Base-by-base conservation (phyloP, 2,888 invertebrate genomes). In the Drosophila bunnanda region DNA sequence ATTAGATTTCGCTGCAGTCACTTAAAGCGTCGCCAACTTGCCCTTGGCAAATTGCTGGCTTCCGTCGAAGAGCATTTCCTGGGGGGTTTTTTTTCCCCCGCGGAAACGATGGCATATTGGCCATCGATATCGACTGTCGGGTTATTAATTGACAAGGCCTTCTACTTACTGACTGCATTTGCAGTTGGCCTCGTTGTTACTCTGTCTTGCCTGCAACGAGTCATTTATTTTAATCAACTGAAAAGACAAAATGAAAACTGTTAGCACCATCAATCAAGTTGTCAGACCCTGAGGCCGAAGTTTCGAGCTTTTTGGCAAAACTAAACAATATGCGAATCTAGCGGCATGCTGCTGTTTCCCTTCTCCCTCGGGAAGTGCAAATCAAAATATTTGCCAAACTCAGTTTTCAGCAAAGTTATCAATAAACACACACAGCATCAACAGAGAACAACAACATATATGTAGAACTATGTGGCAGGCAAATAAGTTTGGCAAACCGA, bases 91-190 rank as follows among this genome's bases (percentile, higher is more conserved):
- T n/a, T 20, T 56, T 71, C 54, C 46, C 43, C 12, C 39, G 41
- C 64, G 71, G 71, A 76, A 66, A 54, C 66, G 53, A 54, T 64
- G 73, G 57, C 66, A 64, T 76, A 76, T 72, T 60, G 62, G 62
- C 60, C 62, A 61, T 58, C 58, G 78, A 67, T 77, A 57, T 36
- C 36, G 15, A 5, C 15, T 46, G 57, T 64, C 22, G 43, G 46
- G 34, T 43, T 74, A 74, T 69, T 78, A 76, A 78, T 78, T 69
- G 72, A 72, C 54, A 65, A 15, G 38, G 22, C 28, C 25, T 25
- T 71, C 36, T 38, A 12, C 6, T 25, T 25, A n/a, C 41, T 28
- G 22, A 39, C n/a, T 62, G 55, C 55, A 43, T 39, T 44, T 62
- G 22, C 32, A 38, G 38, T 48, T 36, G 9, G 44, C 22, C 22